These are phyloP conservation scores for Latrodectus elegans DNA, from an alignment of 2,888 invertebrate genomes.

Conservation along the genomic window DNA sequence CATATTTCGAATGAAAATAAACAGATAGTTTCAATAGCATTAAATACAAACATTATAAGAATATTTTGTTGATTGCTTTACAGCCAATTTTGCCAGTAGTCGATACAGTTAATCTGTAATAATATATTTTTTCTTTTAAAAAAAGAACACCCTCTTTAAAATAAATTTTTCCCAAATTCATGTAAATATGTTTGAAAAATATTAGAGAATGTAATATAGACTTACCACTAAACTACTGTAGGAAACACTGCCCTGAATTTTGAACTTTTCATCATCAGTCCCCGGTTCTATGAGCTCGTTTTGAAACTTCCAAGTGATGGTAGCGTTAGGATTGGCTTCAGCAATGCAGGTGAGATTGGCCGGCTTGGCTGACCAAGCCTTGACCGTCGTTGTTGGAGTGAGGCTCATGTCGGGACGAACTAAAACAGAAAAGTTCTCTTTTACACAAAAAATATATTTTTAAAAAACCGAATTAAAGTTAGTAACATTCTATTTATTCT, in stretches of 20 bases:
- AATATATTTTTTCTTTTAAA: too few species aligned
- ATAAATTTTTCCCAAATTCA: too few species aligned
- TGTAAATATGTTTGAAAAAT: too few species aligned
- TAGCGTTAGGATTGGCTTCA: slow-evolving; percentile 91
- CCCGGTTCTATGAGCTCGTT: slow-evolving; percentile 71
- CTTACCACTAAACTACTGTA: slow-evolving; percentile 66
- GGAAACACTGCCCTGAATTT: slow-evolving; percentile 47
- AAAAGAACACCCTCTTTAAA: too few species aligned
- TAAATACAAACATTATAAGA: too few species aligned
- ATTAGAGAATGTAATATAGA: too few species aligned
- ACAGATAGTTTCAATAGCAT: too few species aligned
- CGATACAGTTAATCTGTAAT: too few species aligned
- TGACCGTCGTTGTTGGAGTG: slow-evolving; percentile 80
- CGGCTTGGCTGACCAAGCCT: slow-evolving; percentile 87
- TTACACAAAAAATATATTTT: neutral
- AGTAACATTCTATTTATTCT: too few species aligned
- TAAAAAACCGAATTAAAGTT: neutral
- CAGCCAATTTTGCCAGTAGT: too few species aligned
- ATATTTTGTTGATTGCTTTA: too few species aligned
- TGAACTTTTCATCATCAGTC: slow-evolving; percentile 31
- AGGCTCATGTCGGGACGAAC: slow-evolving; percentile 84
- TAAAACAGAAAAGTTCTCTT: slow-evolving; percentile 1
- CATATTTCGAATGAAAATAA: too few species aligned
- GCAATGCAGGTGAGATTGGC: slow-evolving; percentile 89
- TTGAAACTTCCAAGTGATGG: slow-evolving; percentile 86